Percentiles rank a stretch among this genome's conserved stretches.
Evolutionary conservation across 2,113 vertebrate species (phyloP).

Genomic region (Trachemys scripta): DNA sequence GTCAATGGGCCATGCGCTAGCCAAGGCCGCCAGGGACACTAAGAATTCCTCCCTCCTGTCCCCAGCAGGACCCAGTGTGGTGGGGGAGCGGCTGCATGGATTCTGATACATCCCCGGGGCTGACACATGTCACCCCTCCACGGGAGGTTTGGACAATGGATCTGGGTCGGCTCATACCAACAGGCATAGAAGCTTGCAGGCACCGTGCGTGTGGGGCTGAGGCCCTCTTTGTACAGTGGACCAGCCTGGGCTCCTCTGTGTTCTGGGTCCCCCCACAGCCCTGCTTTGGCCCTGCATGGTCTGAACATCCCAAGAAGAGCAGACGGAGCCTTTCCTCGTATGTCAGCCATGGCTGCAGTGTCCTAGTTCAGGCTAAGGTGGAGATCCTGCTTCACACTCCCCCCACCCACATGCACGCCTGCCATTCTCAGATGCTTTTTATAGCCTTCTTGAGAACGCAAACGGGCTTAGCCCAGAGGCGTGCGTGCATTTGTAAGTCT

Average conservation of each 20-base stretch:
- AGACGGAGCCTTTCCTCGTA: neutral
- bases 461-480: neutral
- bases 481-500: too few relatives aligned
- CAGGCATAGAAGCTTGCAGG: too few relatives aligned
- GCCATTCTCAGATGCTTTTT: neutral
- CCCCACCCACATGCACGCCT: too few relatives aligned
- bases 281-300: too few relatives aligned
- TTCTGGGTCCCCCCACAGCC: neutral
- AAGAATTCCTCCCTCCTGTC: neutral
- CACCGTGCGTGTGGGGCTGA: neutral
- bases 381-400: neutral
- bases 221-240: neutral
- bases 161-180: too few relatives aligned
- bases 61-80: neutral
- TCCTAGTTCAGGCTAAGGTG: too few relatives aligned
- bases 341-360: neutral
- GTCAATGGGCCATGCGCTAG: neutral
- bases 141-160: neutral
- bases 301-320: neutral
- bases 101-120: neutral
- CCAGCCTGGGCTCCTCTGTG: neutral
- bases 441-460: neutral
- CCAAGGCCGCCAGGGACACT: neutral
- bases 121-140: neutral
- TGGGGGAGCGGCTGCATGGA: neutral